Evolutionary conservation across 2,113 vertebrate genomes (phyloP).

Genomic region (Litocranius walleri): DNA sequence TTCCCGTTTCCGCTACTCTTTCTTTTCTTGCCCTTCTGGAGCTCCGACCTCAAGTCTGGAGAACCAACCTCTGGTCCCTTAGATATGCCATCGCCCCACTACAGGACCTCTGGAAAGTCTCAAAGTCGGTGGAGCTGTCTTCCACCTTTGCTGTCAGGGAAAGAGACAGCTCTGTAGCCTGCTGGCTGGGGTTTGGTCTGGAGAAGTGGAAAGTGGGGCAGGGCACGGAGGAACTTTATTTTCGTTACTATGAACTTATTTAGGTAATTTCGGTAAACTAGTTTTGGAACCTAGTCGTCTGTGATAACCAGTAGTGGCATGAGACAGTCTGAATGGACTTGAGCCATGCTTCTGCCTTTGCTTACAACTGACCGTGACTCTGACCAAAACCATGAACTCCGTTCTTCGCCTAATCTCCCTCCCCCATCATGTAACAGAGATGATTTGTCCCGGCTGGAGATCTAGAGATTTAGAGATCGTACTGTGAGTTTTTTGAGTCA

Average conservation of each 20-base stretch:
- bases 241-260: background rate
- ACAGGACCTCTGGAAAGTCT: background rate
- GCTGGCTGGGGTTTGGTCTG: background rate
- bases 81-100: background rate
- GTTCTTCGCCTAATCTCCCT: background rate
- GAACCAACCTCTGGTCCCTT: background rate
- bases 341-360: background rate
- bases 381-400: rapidly evolving
- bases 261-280: background rate
- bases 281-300: background rate
- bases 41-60: background rate
- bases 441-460: rapidly evolving
- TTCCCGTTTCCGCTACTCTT: rapidly evolving
- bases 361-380: rapidly evolving
- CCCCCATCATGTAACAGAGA: background rate
- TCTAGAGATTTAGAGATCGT: background rate
- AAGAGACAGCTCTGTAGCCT: background rate
- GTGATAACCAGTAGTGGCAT: background rate
- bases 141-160: background rate
- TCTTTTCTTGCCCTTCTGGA: background rate
- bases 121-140: rapidly evolving
- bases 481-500: background rate
- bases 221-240: background rate
- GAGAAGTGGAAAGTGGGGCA: background rate
- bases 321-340: background rate